Evolutionary conservation across 2,113 vertebrate species (phyloP).

Genomic region (Ophthalmolycus amberensis): DNA sequence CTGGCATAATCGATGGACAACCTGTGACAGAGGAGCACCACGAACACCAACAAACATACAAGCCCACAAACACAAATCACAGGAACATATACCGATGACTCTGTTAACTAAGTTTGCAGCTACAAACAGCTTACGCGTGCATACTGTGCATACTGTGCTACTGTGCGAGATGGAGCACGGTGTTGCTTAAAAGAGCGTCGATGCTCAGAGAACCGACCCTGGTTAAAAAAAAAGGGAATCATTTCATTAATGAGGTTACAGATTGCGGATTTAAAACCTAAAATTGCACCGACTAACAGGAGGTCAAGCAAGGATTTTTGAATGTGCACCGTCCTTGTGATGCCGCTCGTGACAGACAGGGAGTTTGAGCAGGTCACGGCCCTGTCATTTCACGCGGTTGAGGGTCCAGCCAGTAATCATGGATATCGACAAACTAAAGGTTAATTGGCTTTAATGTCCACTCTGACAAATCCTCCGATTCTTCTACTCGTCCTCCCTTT

Average conservation of each 20-base stretch:
- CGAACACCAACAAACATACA: not conserved
- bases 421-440: conserved; percentile 73
- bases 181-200: not conserved
- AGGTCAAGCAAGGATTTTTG: not conserved
- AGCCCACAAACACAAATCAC: conserved; percentile 8
- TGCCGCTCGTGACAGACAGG: not conserved
- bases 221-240: not conserved
- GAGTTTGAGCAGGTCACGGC: conserved; percentile 45
- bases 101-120: not conserved
- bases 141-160: not conserved
- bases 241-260: not conserved
- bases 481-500: conserved; percentile 55
- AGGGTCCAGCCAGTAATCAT: conserved; percentile 62
- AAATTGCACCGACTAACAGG: not conserved
- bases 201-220: not conserved
- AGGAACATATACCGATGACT: not conserved
- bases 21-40: conserved; percentile 14
- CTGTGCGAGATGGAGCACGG: not conserved
- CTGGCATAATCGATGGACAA: conserved; percentile 38
- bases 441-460: conserved; percentile 57
- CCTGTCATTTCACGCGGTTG: conserved; percentile 37
- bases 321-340: not conserved
- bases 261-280: not conserved
- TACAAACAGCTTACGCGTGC: not conserved
- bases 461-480: conserved; percentile 56